Evolutionary conservation across 1,140 invertebrate genomes (phyloP).

Genomic region (Vanessa tameamea): DNA sequence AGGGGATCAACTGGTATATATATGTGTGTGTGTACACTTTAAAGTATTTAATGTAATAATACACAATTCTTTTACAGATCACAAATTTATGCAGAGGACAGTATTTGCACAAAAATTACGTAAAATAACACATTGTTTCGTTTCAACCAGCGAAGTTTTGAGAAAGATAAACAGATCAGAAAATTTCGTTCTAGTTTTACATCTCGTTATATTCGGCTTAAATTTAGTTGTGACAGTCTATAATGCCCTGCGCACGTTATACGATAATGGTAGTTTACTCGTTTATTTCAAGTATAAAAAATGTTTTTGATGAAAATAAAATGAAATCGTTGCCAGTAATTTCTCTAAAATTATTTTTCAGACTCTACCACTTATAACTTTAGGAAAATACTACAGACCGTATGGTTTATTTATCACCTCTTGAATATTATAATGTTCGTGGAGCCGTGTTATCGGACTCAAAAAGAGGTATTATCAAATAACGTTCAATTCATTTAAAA

Average conservation of each 20-base stretch:
- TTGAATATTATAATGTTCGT: background rate
- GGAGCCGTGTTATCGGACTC: slow-evolving; percentile 10
- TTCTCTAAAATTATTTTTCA: background rate
- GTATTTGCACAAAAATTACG: background rate
- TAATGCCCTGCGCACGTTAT: background rate
- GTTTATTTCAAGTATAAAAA: no score
- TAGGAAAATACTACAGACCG: background rate
- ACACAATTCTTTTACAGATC: background rate
- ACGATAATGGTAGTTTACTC: background rate
- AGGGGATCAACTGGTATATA: no score
- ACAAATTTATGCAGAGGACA: background rate
- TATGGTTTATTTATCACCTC: background rate
- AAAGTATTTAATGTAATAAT: background rate
- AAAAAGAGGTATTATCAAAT: slow-evolving; percentile 4
- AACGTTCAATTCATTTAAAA: no score
- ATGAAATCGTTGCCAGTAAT: background rate
- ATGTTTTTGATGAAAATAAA: no score
- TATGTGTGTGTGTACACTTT: no score
- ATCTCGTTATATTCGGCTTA: background rate
- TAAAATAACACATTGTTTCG: background rate
- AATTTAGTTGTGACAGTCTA: background rate
- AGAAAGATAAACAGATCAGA: slow-evolving; percentile 7
- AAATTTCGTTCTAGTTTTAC: background rate
- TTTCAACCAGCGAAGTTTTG: background rate
- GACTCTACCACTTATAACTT: background rate